A percentile compares a stretch with the other conserved stretches of the same genome.
These are phyloP conservation scores for Protaetia brevitarsis DNA, from an alignment of 1,140 invertebrate genomes.

Conservation along the genomic window DNA sequence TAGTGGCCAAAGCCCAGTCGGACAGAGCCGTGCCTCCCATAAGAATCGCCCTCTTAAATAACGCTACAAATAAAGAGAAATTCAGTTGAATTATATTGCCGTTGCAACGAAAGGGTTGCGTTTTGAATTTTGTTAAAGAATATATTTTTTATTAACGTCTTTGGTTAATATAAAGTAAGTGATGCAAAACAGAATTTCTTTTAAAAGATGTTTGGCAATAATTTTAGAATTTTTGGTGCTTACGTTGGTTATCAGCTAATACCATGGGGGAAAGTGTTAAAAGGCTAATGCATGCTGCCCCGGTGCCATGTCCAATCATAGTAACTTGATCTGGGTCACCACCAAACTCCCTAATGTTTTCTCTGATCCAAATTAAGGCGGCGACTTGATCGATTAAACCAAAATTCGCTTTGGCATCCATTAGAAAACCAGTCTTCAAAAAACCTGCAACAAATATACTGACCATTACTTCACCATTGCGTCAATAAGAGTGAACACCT, in stretches of 20 bases:
- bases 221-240: no score
- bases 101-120: no score
- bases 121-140: no score
- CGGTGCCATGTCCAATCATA: slow-evolving; percentile 90
- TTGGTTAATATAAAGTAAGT: no score
- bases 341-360: slow-evolving; percentile 80
- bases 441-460: slow-evolving; percentile 61
- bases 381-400: slow-evolving; percentile 86
- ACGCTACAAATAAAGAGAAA: slow-evolving; percentile 55
- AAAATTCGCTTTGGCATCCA: slow-evolving; percentile 76
- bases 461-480: no score
- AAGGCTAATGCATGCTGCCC: slow-evolving; percentile 87
- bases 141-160: no score
- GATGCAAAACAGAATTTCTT: slow-evolving; percentile 3
- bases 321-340: slow-evolving; percentile 84
- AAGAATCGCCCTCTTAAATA: slow-evolving; percentile 89
- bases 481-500: no score
- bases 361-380: slow-evolving; percentile 81
- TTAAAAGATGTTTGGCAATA: not conserved
- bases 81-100: no score
- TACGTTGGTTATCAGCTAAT: not conserved
- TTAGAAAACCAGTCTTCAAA: slow-evolving; percentile 68
- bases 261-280: slow-evolving; percentile 80
- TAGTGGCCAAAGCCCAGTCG: slow-evolving; percentile 81
- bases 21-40: slow-evolving; percentile 92